Evolutionary conservation across 64 coral and sea anemone genomes (phyloP), one percentile per base, ranked within the genome.

Genomic region (Cladopsammia gracilis): DNA sequence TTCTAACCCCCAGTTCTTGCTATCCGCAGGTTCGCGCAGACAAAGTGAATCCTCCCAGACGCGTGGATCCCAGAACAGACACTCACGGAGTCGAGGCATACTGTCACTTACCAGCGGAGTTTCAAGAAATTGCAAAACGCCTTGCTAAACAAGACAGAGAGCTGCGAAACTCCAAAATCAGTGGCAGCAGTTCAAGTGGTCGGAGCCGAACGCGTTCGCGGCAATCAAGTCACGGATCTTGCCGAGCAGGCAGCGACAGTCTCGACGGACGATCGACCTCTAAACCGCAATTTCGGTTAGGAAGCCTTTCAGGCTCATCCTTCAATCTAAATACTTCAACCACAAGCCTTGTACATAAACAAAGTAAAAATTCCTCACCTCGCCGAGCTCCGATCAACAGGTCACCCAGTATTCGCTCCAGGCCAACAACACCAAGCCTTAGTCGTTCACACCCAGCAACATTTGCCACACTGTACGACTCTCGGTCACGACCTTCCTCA

Each of bases 41-140:
- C 52, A 92, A 78, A 76, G 75, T 98, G 81, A 73, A 86, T 76
- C 85, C 71, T 5, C 79, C 65, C 53, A 90, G 82, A 87, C 82
- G 71, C 3, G 96, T 93, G 11, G 96, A 94, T 59, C 75, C 96
- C 16, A 83, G 96, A 44, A 98, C 96, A 12, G 96, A 98, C 71
- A 98, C 96, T 7, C 96, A 98, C 34, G 92, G 92, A 19, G 77
- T 98, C 25, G 92, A 94, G 76, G 88, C 96, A 11, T 98, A 98
- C 76, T 94, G 96, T 61, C 64, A 98, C 46, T 90, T 98, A 67
- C 96, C 96, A 16, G n/a, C 96, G 9, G 96, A 98, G 49, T 98
- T 98, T 78, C 96, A 94, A 79, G 96, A 98, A 62, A 98, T 98
- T 50, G 96, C 96, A 15, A 93, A 93, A 34, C 96, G 96, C 23